These are phyloP conservation scores for Boleophthalmus pectinirostris DNA, from an alignment of 2,113 vertebrate genomes.

Conservation along the genomic window DNA sequence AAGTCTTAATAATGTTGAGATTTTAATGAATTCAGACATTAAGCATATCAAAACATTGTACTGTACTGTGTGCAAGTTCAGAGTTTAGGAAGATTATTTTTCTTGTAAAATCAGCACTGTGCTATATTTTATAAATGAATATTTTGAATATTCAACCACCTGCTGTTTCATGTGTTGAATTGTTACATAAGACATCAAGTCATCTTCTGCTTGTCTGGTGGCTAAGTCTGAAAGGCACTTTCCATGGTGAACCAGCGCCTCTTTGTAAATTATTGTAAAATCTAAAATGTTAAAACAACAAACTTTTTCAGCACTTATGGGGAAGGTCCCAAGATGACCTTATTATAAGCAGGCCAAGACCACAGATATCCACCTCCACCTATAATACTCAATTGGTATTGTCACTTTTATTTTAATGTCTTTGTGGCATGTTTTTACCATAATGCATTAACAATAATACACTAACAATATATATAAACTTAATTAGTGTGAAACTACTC, in stretches of 20 bases:
- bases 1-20: constrained; percentile 11
- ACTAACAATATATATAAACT: background rate
- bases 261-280: too few relatives aligned
- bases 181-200: background rate
- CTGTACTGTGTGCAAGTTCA: constrained; percentile 1
- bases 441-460: too few relatives aligned
- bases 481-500: background rate
- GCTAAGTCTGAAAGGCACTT: background rate
- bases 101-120: constrained; percentile 24
- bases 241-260: background rate
- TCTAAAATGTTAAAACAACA: background rate
- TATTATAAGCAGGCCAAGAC: background rate
- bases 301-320: background rate
- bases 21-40: constrained; percentile 23
- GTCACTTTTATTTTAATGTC: background rate
- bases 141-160: constrained; percentile 24
- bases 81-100: constrained; percentile 31
- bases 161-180: constrained; percentile 1
- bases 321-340: background rate
- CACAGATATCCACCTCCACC: background rate
- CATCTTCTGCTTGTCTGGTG: background rate
- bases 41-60: background rate
- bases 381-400: background rate
- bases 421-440: too few relatives aligned
- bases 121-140: constrained; percentile 43